Base-by-base conservation (phyloP, 1,140 invertebrate genomes). In the Harpegnathos saltator region DNA sequence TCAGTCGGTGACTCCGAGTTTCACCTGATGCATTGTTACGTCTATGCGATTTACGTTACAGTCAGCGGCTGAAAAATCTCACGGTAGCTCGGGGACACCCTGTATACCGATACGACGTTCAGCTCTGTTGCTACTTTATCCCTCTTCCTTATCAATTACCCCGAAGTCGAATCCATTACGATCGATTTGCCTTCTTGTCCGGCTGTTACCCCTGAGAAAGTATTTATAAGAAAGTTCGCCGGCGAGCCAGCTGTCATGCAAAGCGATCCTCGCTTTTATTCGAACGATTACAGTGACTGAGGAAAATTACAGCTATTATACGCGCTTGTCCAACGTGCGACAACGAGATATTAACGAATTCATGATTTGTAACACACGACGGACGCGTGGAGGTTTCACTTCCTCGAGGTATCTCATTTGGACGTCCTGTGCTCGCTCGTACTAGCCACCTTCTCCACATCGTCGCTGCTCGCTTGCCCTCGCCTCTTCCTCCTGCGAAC, bases 351-450 rank as follows among this genome's bases (percentile, higher is more conserved):
- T 65, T 77, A 78, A 69, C 14, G 52, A 80, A 69, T 71, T 29
- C 44, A 58, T 9, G 14, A 80, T 71, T 58, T 71, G 58, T 69
- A 68, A 44, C 22, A 15, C 63, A 58, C 65, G 24, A 48, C 22
- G 19, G 29, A 77, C 19, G 52, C 7, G 15, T 77, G 19, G 48
- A 58, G 44, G 48, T 80, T 80, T 56, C 48, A 48, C 33, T 71
- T 82, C 17, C 14, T 19, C 26, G 54, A 62, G 22, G 24, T 19
- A 26, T 58, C 56, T 83, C 9, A 54, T 5, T 65, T 50, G n/a
- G 83, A 26, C 12, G 78, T 72, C 22, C 69, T 87, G 44, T 65
- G 48, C 44, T 58, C 65, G 38, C 68, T 87, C 0, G 50, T 33
- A 15, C 58, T 29, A 33, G 26, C 33, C 0, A n/a, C 73, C 24